Percentiles rank a stretch among this genome's conserved stretches.
Conservation (phyloP, 2,888 invertebrate species). For the Rhagium mordax region DNA sequence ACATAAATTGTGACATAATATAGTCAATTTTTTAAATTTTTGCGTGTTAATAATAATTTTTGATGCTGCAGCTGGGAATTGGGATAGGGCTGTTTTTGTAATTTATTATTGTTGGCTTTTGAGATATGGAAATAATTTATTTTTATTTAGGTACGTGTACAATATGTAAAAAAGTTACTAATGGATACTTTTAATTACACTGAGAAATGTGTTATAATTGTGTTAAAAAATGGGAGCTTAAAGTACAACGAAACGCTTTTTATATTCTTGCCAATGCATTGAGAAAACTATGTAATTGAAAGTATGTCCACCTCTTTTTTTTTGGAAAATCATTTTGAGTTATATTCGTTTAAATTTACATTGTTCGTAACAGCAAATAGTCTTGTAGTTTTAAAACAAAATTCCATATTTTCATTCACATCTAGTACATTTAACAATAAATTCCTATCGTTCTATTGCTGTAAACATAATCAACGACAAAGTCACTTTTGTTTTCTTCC, state of each 20-base stretch:
- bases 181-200: conserved; percentile 40
- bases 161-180: conserved; percentile 37
- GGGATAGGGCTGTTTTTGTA: conserved; percentile 42
- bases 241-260: conserved; percentile 50
- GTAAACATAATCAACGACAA: no score
- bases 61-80: conserved; percentile 42
- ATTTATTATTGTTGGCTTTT: conserved; percentile 48
- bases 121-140: conserved; percentile 42
- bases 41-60: conserved; percentile 36
- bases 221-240: conserved; percentile 42
- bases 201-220: conserved; percentile 39
- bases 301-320: conserved; percentile 35
- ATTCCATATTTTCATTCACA: no score
- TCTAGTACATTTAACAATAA: no score
- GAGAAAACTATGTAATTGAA: conserved; percentile 39
- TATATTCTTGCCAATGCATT: conserved; percentile 45
- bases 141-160: conserved; percentile 39
- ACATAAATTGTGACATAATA: conserved; percentile 31
- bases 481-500: no score
- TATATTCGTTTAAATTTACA: neutral
- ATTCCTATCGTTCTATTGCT: no score
- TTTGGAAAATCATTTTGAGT: neutral
- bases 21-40: conserved; percentile 37
- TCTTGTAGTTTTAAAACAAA: neutral
- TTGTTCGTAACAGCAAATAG: neutral